Evolutionary conservation across 2,888 invertebrate species (phyloP).

Genomic region (Eremobia ochroleuca): DNA sequence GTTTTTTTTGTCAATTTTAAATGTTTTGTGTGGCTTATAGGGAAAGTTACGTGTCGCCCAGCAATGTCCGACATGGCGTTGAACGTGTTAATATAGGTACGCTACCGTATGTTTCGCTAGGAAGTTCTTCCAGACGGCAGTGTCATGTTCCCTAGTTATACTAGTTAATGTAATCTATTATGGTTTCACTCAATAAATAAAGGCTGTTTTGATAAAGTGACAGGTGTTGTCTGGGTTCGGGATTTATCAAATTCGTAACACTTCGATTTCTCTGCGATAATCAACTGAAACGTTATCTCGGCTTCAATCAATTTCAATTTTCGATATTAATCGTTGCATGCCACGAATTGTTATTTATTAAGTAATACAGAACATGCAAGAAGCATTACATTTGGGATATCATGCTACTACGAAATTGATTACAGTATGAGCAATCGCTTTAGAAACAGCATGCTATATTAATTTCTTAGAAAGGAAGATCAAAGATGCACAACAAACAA

Average conservation of each 20-base stretch:
- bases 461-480: constrained; percentile 15
- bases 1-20: no score
- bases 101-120: neutral
- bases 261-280: constrained; percentile 23
- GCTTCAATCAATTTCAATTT: constrained; percentile 27
- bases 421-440: neutral
- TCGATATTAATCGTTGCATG: constrained; percentile 21
- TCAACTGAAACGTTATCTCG: constrained; percentile 10
- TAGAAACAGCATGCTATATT: neutral
- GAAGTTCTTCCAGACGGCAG: neutral
- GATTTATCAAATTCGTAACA: constrained; percentile 17
- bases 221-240: neutral
- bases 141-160: constrained; percentile 1
- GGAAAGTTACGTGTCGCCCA: no score
- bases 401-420: neutral
- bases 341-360: constrained; percentile 29
- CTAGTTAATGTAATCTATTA: neutral
- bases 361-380: constrained; percentile 29
- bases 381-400: constrained; percentile 4
- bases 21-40: no score
- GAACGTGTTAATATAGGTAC: neutral
- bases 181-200: neutral
- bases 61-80: no score
- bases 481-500: neutral
- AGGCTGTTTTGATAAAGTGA: neutral